A percentile compares a stretch with the other conserved stretches of the same genome.
Evolutionary conservation across 2,797 vertebrate genomes (phyloP).

Genomic region (Pyrocephalus nanus): DNA sequence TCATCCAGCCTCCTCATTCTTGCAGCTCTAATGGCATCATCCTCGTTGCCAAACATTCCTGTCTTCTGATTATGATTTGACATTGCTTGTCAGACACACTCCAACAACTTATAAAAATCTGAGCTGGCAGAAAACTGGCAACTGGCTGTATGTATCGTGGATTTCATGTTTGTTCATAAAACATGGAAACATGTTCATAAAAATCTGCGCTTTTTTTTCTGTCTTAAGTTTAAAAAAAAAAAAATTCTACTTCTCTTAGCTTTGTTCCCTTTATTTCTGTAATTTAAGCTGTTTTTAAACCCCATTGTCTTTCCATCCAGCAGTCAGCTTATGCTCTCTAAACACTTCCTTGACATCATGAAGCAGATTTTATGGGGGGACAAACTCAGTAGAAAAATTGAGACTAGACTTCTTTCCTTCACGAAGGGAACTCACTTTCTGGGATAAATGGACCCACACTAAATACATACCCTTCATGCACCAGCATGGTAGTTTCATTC

Average conservation of each 20-base stretch:
- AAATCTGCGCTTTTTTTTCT: background rate
- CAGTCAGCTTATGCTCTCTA: background rate
- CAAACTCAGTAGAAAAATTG: background rate
- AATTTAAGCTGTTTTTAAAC: background rate
- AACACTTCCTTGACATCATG: background rate
- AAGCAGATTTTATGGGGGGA: background rate
- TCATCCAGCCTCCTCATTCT: background rate
- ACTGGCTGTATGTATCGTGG: background rate
- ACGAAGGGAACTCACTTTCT: background rate
- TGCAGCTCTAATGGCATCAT: background rate
- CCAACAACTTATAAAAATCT: background rate
- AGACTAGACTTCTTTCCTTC: background rate
- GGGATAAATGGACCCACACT: background rate
- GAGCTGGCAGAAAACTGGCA: background rate
- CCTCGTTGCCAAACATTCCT: background rate
- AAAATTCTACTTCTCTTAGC: background rate
- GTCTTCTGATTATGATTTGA: slow-evolving; percentile 13
- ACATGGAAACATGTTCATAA: background rate
- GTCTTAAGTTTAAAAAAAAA: background rate
- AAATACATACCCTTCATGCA: background rate
- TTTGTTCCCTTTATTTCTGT: background rate
- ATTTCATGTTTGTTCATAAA: background rate
- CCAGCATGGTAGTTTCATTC: background rate
- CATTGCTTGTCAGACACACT: background rate
- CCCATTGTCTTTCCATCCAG: background rate